Evolutionary conservation across 2,797 vertebrate genomes (phyloP).

Genomic region (Stomatorhinus walkeri): DNA sequence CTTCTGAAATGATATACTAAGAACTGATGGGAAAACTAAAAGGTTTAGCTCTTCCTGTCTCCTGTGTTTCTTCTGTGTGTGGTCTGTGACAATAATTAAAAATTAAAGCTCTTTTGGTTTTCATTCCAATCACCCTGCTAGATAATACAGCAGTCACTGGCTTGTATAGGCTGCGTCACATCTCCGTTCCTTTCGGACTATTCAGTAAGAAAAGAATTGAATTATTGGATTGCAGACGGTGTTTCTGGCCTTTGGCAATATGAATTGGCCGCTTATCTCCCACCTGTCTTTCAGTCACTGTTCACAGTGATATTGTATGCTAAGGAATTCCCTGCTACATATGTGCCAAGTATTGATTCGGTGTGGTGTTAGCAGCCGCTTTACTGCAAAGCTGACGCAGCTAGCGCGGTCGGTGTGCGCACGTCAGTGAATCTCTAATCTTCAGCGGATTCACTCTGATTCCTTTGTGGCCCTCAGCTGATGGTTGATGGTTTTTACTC

Average conservation of each 20-base stretch:
- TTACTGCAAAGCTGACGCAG: background rate
- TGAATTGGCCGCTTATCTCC: background rate
- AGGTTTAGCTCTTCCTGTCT: background rate
- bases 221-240: background rate
- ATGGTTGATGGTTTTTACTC: background rate
- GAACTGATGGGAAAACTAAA: background rate
- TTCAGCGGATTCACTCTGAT: background rate
- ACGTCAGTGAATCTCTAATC: background rate
- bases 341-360: background rate
- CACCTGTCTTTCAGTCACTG: background rate
- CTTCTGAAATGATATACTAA: background rate
- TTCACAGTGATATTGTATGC: background rate
- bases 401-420: background rate
- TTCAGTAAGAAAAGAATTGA: background rate
- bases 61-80: background rate
- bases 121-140: background rate
- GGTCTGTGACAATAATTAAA: background rate
- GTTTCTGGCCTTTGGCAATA: background rate
- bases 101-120: background rate
- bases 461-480: background rate
- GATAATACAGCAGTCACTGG: background rate
- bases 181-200: background rate
- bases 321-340: background rate
- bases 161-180: background rate
- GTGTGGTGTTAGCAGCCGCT: background rate